These are phyloP conservation scores for Coturnix japonica DNA, from an alignment of 2,113 vertebrate genomes.

Conservation along the genomic window DNA sequence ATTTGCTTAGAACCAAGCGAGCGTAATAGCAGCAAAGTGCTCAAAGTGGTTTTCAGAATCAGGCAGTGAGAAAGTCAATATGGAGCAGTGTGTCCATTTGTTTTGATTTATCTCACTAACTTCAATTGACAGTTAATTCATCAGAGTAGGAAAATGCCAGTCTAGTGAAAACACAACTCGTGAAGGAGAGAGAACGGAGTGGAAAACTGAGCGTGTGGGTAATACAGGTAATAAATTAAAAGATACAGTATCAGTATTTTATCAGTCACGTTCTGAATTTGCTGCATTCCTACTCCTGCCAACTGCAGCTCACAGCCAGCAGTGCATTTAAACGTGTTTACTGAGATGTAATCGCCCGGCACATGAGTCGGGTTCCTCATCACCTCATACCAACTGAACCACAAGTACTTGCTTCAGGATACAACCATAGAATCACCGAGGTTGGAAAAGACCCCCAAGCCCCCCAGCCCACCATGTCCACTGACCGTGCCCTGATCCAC, in stretches of 20 bases:
- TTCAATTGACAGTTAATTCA: constrained; percentile 82
- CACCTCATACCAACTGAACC: neutral
- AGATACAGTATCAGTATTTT: constrained; percentile 60
- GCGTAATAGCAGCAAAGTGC: constrained; percentile 73
- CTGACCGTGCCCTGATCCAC: no score
- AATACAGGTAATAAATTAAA: constrained; percentile 76
- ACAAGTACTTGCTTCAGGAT: rapidly evolving
- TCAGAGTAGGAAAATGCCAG: constrained; percentile 77
- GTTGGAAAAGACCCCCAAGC: no score
- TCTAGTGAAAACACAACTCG: constrained; percentile 58
- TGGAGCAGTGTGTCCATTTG: constrained; percentile 79
- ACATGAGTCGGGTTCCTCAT: neutral
- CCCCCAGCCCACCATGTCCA: no score
- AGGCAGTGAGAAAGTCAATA: constrained; percentile 80
- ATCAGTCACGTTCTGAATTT: constrained; percentile 11
- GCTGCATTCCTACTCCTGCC: constrained; percentile 1
- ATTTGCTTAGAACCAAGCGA: constrained; percentile 24
- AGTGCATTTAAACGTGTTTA: neutral
- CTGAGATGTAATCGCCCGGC: neutral
- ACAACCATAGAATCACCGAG: no score
- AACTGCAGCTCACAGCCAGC: constrained; percentile 8
- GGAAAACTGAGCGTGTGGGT: constrained; percentile 33
- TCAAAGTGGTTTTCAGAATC: constrained; percentile 80
- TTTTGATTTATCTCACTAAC: constrained; percentile 86
- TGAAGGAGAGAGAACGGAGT: constrained; percentile 9